Conservation (phyloP, 2,888 invertebrate species). For the Eretmocerus hayati region DNA sequence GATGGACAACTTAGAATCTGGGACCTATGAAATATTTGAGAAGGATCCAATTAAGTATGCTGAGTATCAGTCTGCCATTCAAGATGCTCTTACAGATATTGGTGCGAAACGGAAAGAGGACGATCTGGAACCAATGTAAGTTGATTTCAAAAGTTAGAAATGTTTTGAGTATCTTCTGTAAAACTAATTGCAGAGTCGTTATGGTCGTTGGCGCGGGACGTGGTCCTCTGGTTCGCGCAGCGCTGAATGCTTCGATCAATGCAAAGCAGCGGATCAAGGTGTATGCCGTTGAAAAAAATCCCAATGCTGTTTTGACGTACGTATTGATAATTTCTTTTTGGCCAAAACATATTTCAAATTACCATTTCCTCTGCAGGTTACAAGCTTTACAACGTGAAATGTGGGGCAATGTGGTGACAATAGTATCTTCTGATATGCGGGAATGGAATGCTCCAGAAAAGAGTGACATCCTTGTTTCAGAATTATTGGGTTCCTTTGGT, state of each 20-base stretch:
- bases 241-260: slow-evolving; percentile 69
- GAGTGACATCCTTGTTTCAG: slow-evolving; percentile 93
- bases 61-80: slow-evolving; percentile 78
- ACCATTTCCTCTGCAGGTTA: slow-evolving; percentile 44
- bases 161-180: no score
- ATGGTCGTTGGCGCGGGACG: slow-evolving; percentile 93
- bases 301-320: slow-evolving; percentile 81
- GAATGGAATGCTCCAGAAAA: slow-evolving; percentile 72
- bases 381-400: slow-evolving; percentile 68
- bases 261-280: slow-evolving; percentile 70
- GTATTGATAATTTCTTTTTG: slow-evolving; percentile 19
- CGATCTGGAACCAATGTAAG: neutral
- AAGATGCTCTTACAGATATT: slow-evolving; percentile 61
- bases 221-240: slow-evolving; percentile 89
- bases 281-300: slow-evolving; percentile 97
- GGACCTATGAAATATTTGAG: slow-evolving; percentile 97
- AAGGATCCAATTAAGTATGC: slow-evolving; percentile 94
- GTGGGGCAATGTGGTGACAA: slow-evolving; percentile 70
- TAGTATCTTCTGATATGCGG: slow-evolving; percentile 83
- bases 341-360: slow-evolving; percentile 1
- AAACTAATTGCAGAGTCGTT: slow-evolving; percentile 48
- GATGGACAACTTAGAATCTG: slow-evolving; percentile 89
- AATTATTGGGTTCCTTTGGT: slow-evolving; percentile 93
- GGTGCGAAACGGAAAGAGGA: slow-evolving; percentile 39
- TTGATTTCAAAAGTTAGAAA: no score